Percentiles rank a stretch among this genome's conserved stretches.
phyloP scores from a whole-genome alignment of 2,888 invertebrate genomes.

The Hetaerina titia region DNA sequence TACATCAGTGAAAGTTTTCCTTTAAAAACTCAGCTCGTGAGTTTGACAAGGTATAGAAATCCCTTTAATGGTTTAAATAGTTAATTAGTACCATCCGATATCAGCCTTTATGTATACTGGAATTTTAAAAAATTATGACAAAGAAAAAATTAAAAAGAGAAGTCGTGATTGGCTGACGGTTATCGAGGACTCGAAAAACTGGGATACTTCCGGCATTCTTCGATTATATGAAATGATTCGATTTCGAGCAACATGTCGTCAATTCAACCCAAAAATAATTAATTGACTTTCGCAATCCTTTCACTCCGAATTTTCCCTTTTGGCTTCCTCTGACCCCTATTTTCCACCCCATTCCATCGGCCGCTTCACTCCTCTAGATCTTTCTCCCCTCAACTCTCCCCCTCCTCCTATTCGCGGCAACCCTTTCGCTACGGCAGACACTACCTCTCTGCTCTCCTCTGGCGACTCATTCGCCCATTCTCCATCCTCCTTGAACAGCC shows the following conservation, averaged over 20 bases:
- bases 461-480: not conserved
- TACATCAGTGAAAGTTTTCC: too few relatives aligned
- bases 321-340: not conserved
- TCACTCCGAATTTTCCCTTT: not conserved
- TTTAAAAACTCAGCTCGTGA: too few relatives aligned
- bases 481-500: not conserved
- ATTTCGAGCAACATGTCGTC: not conserved
- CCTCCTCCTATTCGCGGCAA: not conserved
- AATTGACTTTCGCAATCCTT: not conserved
- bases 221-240: not conserved
- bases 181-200: not conserved
- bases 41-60: too few relatives aligned
- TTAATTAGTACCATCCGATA: too few relatives aligned
- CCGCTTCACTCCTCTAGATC: not conserved
- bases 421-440: not conserved
- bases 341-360: not conserved
- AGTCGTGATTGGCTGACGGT: not conserved
- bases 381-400: not conserved
- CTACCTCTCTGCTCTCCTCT: not conserved
- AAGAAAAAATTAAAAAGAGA: not conserved
- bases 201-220: not conserved
- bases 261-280: not conserved
- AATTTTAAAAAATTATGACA: not conserved
- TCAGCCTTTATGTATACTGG: too few relatives aligned
- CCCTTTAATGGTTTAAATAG: too few relatives aligned